phyloP scores from a whole-genome alignment of 2,797 vertebrate species.

The Hippopotamyrus pictus region DNA sequence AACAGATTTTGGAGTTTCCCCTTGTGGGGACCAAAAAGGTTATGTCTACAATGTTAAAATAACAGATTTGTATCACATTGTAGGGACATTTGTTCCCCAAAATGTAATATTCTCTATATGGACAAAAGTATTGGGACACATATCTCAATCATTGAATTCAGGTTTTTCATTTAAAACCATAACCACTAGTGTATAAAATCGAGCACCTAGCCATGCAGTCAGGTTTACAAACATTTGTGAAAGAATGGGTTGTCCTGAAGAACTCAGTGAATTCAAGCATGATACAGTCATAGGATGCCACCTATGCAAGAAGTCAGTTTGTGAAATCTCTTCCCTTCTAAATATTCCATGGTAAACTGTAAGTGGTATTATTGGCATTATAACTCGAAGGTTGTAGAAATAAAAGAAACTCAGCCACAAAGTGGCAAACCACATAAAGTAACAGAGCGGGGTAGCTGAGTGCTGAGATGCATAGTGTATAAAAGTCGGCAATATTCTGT shows the following conservation, averaged over 20 bases:
- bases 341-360: not conserved
- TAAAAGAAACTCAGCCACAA: not conserved
- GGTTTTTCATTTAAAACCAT: not conserved
- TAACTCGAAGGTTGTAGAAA: not conserved
- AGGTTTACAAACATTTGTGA: not conserved
- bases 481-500: not conserved
- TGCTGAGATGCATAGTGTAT: not conserved
- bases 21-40: not conserved
- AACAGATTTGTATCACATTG: not conserved
- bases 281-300: not conserved
- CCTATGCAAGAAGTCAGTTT: not conserved
- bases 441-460: not conserved
- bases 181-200: not conserved
- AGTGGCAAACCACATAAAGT: not conserved
- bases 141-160: not conserved
- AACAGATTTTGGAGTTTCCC: not conserved
- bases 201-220: not conserved
- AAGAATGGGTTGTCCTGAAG: not conserved
- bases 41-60: not conserved
- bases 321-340: not conserved
- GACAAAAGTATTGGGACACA: not conserved
- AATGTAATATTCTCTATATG: not conserved
- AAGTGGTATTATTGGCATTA: not conserved
- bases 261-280: not conserved
- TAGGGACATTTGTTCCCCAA: not conserved